Conservation (phyloP, 64 coral and sea anemone genomes). For the Anthopleura sola region DNA sequence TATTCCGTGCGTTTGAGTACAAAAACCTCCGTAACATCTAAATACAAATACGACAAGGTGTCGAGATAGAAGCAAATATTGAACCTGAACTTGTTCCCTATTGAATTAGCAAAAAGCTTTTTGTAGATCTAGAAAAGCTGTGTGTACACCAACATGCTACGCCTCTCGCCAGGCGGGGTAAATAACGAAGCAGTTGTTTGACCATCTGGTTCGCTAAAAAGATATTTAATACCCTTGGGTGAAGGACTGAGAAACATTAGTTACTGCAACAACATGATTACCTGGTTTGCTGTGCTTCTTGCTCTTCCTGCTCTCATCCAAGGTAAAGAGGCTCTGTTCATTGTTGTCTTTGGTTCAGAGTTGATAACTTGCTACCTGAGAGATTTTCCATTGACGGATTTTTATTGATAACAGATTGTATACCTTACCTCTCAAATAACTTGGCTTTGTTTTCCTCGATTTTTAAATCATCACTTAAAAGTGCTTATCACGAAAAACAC, state of each 20-base stretch:
- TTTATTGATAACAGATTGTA: too few relatives aligned
- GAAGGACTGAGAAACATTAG: background rate
- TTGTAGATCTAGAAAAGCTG: background rate
- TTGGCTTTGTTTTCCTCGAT: too few relatives aligned
- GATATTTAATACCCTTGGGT: background rate
- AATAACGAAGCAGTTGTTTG: background rate
- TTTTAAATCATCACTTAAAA: too few relatives aligned
- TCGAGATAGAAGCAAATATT: background rate
- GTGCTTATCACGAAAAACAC: too few relatives aligned
- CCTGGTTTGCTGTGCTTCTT: background rate
- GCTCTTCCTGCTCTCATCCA: slow-evolving; percentile 1
- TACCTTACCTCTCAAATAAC: too few relatives aligned
- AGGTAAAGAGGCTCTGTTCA: background rate
- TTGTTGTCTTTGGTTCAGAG: background rate
- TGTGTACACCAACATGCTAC: background rate
- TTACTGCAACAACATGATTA: background rate
- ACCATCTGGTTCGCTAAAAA: background rate
- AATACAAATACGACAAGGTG: too few relatives aligned
- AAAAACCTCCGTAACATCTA: too few relatives aligned
- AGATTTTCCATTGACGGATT: too few relatives aligned
- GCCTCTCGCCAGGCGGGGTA: background rate
- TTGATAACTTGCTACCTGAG: background rate
- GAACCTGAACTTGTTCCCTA: background rate
- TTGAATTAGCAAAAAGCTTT: background rate
- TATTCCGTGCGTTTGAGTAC: too few relatives aligned